Conservation (phyloP, 2,888 invertebrate species). For the Cephus rjabovi region DNA sequence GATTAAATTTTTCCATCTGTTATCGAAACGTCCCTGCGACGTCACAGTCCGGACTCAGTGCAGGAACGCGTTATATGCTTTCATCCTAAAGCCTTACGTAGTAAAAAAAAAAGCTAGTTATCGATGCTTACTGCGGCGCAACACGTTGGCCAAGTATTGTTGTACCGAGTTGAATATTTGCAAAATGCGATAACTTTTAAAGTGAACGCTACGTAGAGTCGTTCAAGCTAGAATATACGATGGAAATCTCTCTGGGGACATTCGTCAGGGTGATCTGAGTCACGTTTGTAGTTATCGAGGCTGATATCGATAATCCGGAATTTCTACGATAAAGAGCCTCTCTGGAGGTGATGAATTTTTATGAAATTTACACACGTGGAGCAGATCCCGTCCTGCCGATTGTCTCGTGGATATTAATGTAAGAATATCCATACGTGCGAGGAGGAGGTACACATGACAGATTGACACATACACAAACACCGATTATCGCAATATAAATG, state of each 20-base stretch:
- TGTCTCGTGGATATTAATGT: constrained; percentile 7
- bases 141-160: constrained; percentile 33
- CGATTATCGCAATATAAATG: constrained; percentile 66
- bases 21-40: not conserved
- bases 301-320: no score
- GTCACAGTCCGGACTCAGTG: not conserved
- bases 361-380: not conserved
- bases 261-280: not conserved
- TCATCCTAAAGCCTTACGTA: constrained; percentile 57
- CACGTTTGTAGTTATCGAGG: not conserved
- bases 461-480: constrained; percentile 36
- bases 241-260: not conserved
- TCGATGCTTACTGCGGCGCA: constrained; percentile 41
- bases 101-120: constrained; percentile 40
- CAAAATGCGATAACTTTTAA: constrained; percentile 14
- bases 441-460: constrained; percentile 35
- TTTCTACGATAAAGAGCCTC: not conserved
- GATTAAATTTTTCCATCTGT: not conserved
- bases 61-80: constrained; percentile 44
- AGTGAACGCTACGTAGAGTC: not conserved
- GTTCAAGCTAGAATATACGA: not conserved
- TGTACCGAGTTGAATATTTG: constrained; percentile 20
- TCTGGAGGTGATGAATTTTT: not conserved
- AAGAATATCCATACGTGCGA: constrained; percentile 15
- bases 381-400: not conserved